phyloP scores from a whole-genome alignment of 2,797 vertebrate genomes.

The Euphonia xanthogaster region DNA sequence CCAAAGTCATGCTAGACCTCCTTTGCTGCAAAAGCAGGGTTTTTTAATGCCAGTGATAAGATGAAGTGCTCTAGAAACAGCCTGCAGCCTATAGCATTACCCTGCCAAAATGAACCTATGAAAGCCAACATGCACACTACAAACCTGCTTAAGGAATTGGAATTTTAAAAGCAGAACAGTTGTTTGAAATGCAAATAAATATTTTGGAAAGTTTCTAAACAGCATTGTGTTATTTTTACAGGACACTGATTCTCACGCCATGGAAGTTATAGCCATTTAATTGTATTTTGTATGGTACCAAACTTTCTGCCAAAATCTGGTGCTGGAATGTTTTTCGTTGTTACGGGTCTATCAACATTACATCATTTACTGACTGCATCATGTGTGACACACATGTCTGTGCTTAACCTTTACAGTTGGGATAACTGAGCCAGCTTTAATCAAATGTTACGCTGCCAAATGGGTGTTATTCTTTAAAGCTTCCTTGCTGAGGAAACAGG shows the following conservation, averaged over 20 bases:
- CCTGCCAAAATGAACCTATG: background rate
- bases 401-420: conserved; percentile 46
- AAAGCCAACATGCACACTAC: background rate
- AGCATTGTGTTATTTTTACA: conserved; percentile 36
- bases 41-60: background rate
- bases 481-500: conserved; percentile 25
- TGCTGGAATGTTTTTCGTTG: conserved; percentile 54
- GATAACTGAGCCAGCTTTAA: conserved; percentile 60
- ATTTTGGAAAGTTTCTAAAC: conserved; percentile 22
- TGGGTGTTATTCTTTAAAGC: conserved; percentile 34
- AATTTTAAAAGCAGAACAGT: background rate
- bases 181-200: conserved; percentile 37
- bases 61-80: conserved; percentile 1
- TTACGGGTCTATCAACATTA: conserved; percentile 60
- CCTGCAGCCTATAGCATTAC: background rate
- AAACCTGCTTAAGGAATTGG: background rate
- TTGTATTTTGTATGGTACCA: conserved; percentile 49
- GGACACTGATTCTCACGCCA: conserved; percentile 36
- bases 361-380: conserved; percentile 64
- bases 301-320: conserved; percentile 49
- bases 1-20: background rate
- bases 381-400: conserved; percentile 64
- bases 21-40: background rate
- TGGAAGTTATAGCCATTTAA: conserved; percentile 54
- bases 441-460: conserved; percentile 54